Evolutionary conservation across 2,797 vertebrate genomes (phyloP).

Genomic region (Zalophus californianus): DNA sequence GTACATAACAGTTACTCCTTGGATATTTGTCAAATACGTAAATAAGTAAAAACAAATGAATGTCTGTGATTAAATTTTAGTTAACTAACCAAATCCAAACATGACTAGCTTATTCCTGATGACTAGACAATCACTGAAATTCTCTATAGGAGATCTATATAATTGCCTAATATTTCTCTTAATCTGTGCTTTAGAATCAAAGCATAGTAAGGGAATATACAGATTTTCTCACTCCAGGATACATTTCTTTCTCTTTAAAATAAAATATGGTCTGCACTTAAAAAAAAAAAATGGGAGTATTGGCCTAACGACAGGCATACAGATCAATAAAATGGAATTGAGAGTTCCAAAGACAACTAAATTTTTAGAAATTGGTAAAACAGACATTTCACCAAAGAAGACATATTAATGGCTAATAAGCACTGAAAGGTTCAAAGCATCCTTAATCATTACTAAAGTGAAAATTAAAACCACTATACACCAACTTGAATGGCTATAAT

Average conservation of each 20-base stretch:
- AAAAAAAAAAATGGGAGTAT: not conserved
- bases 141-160: not conserved
- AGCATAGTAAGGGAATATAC: not conserved
- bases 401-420: not conserved
- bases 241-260: not conserved
- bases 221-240: not conserved
- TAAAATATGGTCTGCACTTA: not conserved
- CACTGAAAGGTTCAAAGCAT: not conserved
- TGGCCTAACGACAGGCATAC: not conserved
- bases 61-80: not conserved
- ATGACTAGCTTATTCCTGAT: not conserved
- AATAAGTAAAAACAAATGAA: not conserved
- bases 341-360: not conserved
- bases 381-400: not conserved
- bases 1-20: not conserved
- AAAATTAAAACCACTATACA: not conserved
- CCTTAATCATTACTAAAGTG: not conserved
- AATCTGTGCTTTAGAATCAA: not conserved
- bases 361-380: not conserved
- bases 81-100: not conserved
- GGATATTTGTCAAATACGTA: not conserved
- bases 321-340: not conserved
- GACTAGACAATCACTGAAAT: not conserved
- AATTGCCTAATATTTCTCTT: not conserved
- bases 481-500: not conserved